Base-by-base conservation (phyloP, 2,888 invertebrate genomes). In the Leptogaster cylindrica region DNA sequence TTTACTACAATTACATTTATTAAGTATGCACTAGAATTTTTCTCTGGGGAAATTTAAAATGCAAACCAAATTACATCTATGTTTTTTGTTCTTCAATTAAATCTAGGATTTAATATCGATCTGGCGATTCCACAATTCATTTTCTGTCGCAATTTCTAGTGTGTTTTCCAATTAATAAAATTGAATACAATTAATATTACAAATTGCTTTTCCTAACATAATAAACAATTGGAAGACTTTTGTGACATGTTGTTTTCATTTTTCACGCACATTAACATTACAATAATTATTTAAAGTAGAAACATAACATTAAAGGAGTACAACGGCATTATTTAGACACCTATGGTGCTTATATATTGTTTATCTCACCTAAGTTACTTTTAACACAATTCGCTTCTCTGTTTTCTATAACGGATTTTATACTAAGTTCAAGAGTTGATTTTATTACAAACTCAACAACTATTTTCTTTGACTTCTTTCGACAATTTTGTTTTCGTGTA, bases 201-300 rank as follows among this genome's bases (percentile, higher is more conserved):
- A 23, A 55, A 36, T 36, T 31, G 7, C 33, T 36, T 36, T 10
- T 55, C n/a, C 18, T 52, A 27, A 16, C 48, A 20, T 50, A 50
- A 28, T 50, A 28, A 8, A 27, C 2, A 33, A 61, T 61, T 61
- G 61, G 61, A 61, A 61, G 61, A 61, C 61, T 61, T 44, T 41
- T 61, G 61, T 61, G 61, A 61, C 61, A 61, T 44, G 61, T 61
- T 44, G 41, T 20, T 25, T 36, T 8, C 28, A 20, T 61, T 44
- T 44, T 6, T 44, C 41, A 12, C 28, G 28, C 14, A 44, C 4
- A 33, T 12, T 61, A 61, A 16, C 12, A 25, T 61, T 28, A 52
- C 16, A 44, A 28, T 12, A 28, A 61, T 28, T 18, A 48, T 18
- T 14, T 46, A 46, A 20, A n/a, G 7, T 46, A 18, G 7, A 18